These are phyloP conservation scores for Drosophila paramelanica DNA, from an alignment of 2,888 invertebrate species.

Conservation along the genomic window DNA sequence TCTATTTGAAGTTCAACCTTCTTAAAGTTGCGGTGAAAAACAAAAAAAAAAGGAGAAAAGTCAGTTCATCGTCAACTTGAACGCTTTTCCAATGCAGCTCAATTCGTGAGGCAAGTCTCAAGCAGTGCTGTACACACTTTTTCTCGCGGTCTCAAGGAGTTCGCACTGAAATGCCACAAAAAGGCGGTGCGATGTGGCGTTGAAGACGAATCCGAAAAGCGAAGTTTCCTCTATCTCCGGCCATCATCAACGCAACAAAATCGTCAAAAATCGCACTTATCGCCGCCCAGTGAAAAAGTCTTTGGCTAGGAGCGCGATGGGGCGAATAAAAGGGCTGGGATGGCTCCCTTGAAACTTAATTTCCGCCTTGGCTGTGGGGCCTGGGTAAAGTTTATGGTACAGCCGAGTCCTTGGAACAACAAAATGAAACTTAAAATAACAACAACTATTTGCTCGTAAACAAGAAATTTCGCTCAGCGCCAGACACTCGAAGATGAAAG, in stretches of 20 bases:
- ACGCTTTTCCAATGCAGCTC: slow-evolving; percentile 24
- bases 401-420: slow-evolving; percentile 75
- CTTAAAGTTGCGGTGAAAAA: slow-evolving; percentile 62
- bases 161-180: slow-evolving; percentile 74
- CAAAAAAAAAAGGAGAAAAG: slow-evolving; percentile 9
- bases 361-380: slow-evolving; percentile 64
- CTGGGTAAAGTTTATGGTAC: slow-evolving; percentile 63
- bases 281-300: slow-evolving; percentile 62
- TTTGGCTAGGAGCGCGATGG: slow-evolving; percentile 6
- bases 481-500: slow-evolving; percentile 72
- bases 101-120: slow-evolving; percentile 36
- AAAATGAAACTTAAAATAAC: slow-evolving; percentile 81
- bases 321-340: slow-evolving; percentile 25
- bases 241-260: slow-evolving; percentile 66
- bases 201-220: slow-evolving; percentile 28
- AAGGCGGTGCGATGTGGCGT: slow-evolving; percentile 33
- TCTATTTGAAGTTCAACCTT: slow-evolving; percentile 59
- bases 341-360: slow-evolving; percentile 70
- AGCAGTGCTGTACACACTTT: slow-evolving; percentile 41
- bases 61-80: slow-evolving; percentile 16
- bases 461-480: slow-evolving; percentile 78
- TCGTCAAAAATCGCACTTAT: slow-evolving; percentile 81
- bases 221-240: slow-evolving; percentile 46
- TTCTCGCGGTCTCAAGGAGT: slow-evolving; percentile 39
- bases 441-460: slow-evolving; percentile 80